Evolutionary conservation across 2,113 vertebrate genomes (phyloP).

Genomic region (Leuciscus idus): DNA sequence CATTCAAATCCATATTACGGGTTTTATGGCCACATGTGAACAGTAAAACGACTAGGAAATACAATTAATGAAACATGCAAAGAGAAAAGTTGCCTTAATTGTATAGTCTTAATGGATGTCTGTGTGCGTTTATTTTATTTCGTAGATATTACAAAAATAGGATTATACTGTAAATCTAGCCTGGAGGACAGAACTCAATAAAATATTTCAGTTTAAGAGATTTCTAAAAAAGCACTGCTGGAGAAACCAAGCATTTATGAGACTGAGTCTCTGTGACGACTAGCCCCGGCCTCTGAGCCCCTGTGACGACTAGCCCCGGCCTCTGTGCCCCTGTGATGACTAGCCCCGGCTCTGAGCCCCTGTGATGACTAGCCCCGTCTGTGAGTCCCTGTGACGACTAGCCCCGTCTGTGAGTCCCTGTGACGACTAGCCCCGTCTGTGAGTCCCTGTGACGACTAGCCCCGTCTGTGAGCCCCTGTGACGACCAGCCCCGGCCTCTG

Average conservation of each 20-base stretch:
- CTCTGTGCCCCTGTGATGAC: too few species aligned
- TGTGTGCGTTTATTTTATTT: neutral
- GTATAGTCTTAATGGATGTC: neutral
- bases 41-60: neutral
- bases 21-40: neutral
- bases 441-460: too few species aligned
- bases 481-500: too few species aligned
- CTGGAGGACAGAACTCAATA: neutral
- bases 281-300: too few species aligned
- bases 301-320: too few species aligned
- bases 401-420: too few species aligned
- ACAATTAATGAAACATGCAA: neutral
- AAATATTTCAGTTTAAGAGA: neutral
- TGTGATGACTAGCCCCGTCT: too few species aligned
- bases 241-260: neutral
- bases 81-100: neutral
- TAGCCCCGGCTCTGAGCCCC: too few species aligned
- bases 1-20: neutral
- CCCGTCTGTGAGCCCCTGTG: too few species aligned
- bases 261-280: too few species aligned
- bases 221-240: neutral
- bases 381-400: too few species aligned
- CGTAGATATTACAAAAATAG: neutral
- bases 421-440: too few species aligned
- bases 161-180: neutral